Evolutionary conservation across 2,888 invertebrate species (phyloP), one percentile per base, ranked within the genome.

Genomic region (Melinopterus prodromus): DNA sequence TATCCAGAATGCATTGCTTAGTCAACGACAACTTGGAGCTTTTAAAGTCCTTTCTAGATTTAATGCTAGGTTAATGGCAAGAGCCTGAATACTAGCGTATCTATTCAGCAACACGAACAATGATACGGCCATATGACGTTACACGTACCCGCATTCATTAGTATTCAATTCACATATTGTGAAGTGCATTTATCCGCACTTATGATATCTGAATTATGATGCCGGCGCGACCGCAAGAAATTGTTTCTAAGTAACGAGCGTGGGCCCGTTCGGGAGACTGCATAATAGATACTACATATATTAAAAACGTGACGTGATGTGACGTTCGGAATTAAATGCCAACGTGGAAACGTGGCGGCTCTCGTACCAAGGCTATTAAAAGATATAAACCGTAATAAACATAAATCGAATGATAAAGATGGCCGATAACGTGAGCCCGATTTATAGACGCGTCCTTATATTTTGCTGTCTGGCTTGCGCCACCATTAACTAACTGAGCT

Each of bases 151-250:
- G 7, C 53, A 53, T 12, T 53, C 53, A 53, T 53, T 53, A 53
- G 53, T 53, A 53, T 53, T 53, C 53, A 53, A 53, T 53, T 53
- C 53, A 53, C 53, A 53, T 53, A 53, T 26, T 53, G 53, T 12
- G 53, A 53, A 53, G 53, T 53, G 53, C 53, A 53, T 53, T 53
- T 53, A 53, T 53, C 53, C 53, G 53, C 53, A 53, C 53, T 53
- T 53, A 53, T 53, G 53, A 53, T 53, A 53, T 53, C 53, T 53
- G 53, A 53, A 53, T 53, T 53, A 53, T 53, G 7, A 12, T 12
- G 53, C 9, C 5, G 7, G 53, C 12, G 53, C 12, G 53, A 53
- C 53, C 53, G 53, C 53, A 53, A 53, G 53, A 53, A 53, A 53
- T 53, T 53, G 53, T 53, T 53, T 53, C 53, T 53, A 53, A 53